phyloP scores from a whole-genome alignment of 2,888 invertebrate genomes.

The Ryuthela nishihirai region DNA sequence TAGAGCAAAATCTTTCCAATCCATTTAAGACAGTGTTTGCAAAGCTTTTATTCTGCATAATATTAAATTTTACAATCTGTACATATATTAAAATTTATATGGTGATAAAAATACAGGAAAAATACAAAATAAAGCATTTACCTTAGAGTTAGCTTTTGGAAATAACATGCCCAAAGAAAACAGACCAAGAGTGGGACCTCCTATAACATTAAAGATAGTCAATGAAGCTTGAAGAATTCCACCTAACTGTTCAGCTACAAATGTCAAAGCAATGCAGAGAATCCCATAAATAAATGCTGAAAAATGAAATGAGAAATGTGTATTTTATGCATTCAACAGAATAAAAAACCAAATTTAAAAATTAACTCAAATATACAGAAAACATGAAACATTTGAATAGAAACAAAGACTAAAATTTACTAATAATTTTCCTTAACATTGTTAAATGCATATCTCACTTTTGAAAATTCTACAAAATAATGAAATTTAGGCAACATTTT shows the following conservation, averaged over 20 bases:
- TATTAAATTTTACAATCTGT: too few relatives aligned
- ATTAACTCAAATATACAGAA: neutral
- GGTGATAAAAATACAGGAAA: neutral
- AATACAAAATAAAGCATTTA: slow-evolving; percentile 1
- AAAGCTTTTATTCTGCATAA: too few relatives aligned
- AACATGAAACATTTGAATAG: neutral
- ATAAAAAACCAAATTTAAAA: neutral
- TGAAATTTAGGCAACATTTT: too few relatives aligned
- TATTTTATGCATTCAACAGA: neutral
- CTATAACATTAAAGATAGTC: slow-evolving; percentile 78
- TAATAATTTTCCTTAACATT: neutral
- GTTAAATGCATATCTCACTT: too few relatives aligned
- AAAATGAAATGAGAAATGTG: neutral
- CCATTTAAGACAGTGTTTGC: too few relatives aligned
- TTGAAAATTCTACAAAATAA: too few relatives aligned
- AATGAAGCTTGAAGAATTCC: slow-evolving; percentile 82
- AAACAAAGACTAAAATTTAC: neutral
- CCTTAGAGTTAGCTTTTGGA: slow-evolving; percentile 27
- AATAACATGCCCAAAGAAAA: slow-evolving; percentile 76
- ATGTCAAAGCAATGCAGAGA: slow-evolving; percentile 73
- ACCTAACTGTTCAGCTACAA: slow-evolving; percentile 74
- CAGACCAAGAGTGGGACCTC: slow-evolving; percentile 79
- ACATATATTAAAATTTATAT: too few relatives aligned
- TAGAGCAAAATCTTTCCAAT: too few relatives aligned
- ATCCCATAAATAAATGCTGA: slow-evolving; percentile 67